Evolutionary conservation across 2,888 invertebrate genomes (phyloP).

Genomic region (Bhutanitis thaidina): DNA sequence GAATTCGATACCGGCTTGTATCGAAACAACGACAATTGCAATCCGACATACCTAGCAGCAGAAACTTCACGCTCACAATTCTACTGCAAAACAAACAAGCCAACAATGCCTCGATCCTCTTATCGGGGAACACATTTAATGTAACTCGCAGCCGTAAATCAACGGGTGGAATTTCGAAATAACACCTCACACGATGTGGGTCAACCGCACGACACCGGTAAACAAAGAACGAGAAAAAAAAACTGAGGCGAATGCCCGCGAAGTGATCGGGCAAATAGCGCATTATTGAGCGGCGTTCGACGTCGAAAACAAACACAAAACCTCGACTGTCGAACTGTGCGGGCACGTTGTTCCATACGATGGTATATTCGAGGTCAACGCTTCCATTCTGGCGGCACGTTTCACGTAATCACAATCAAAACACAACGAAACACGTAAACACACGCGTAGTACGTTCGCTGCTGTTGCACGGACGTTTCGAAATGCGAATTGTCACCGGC

Average conservation of each 20-base stretch:
- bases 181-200: slow-evolving; percentile 44
- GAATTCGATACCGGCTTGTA: slow-evolving; percentile 41
- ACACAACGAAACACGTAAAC: slow-evolving; percentile 35
- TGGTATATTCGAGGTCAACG: slow-evolving; percentile 57
- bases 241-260: slow-evolving; percentile 24
- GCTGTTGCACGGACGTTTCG: slow-evolving; percentile 54
- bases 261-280: slow-evolving; percentile 30
- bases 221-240: slow-evolving; percentile 32
- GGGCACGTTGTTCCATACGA: slow-evolving; percentile 26
- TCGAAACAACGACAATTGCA: slow-evolving; percentile 36
- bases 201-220: slow-evolving; percentile 34
- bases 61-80: slow-evolving; percentile 26
- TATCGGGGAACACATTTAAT: slow-evolving; percentile 35
- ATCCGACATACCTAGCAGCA: slow-evolving; percentile 35
- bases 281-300: slow-evolving; percentile 23
- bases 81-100: slow-evolving; percentile 29
- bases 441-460: slow-evolving; percentile 43
- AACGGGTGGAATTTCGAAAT: slow-evolving; percentile 45
- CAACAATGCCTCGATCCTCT: slow-evolving; percentile 37
- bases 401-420: slow-evolving; percentile 42
- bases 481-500: slow-evolving; percentile 56
- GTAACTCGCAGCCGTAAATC: slow-evolving; percentile 29
- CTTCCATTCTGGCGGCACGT: slow-evolving; percentile 50
- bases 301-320: slow-evolving; percentile 64
- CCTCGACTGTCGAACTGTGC: slow-evolving; percentile 40